These are phyloP conservation scores for Microctonus aethiopoides DNA, from an alignment of 2,888 invertebrate genomes.

Conservation along the genomic window DNA sequence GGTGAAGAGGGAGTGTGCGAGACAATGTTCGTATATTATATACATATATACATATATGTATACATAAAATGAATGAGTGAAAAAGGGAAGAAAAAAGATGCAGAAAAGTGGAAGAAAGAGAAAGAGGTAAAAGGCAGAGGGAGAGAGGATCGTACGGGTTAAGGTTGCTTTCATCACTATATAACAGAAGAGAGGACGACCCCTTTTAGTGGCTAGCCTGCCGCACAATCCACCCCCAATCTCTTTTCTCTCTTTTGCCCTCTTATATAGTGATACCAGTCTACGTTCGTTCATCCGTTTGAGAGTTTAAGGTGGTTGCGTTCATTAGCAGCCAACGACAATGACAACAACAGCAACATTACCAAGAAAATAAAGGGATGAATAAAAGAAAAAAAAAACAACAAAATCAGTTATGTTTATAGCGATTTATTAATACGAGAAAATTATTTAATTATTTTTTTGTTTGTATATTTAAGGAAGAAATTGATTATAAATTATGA, in stretches of 20 bases:
- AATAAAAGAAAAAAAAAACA: background rate
- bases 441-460: too few relatives aligned
- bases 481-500: too few relatives aligned
- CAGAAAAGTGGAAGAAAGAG: conserved; percentile 36
- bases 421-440: background rate
- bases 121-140: conserved; percentile 35
- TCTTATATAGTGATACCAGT: conserved; percentile 32
- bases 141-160: conserved; percentile 29
- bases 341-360: conserved; percentile 1
- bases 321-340: conserved; percentile 55
- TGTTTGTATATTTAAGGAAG: too few relatives aligned
- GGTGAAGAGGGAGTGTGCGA: background rate
- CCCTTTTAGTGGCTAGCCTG: conserved; percentile 58
- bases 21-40: conserved; percentile 14
- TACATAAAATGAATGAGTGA: conserved; percentile 27
- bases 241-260: conserved; percentile 3
- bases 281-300: conserved; percentile 58
- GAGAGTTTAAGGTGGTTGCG: conserved; percentile 65
- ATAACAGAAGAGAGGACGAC: conserved; percentile 44
- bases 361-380: background rate
- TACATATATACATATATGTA: too few relatives aligned
- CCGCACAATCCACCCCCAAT: conserved; percentile 22
- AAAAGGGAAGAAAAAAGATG: conserved; percentile 41
- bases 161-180: conserved; percentile 57
- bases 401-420: background rate